Base-by-base conservation (phyloP, 2,888 invertebrate species). In the Drosophila robusta region DNA sequence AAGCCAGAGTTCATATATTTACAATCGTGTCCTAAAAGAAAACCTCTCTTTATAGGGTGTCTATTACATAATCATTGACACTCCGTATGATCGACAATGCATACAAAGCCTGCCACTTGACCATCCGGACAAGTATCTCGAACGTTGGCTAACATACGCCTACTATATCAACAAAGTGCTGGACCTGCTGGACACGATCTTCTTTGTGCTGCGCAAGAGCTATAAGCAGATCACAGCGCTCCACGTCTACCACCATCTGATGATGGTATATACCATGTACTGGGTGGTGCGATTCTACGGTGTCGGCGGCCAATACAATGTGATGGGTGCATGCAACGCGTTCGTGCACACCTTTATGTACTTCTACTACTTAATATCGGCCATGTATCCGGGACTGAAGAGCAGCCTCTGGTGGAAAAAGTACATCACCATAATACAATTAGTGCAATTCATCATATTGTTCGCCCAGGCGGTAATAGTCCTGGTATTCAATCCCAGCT, bases 151-250 rank as follows among this genome's bases (percentile, higher is more conserved):
- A 0, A 62, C 75, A 4, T 90, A 90, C 44, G n/a, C 71, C 0
- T 67, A 78, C 26, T 87, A 78, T n/a, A 66, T 86, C 9, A 90
- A 89, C 16, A 97, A 97, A 92, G 92, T 96, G 26, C 92, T 95
- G 0, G 96, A 97, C 88, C 93, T 96, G 0, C 83, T 96, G 51
- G 97, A 97, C 87, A 97, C 96, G 0, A 93, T 97, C 12, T 98
- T 98, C 93, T 98, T 98, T 90, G 96, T 98, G 1, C 91, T 98
- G 74, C 94, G 98, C 24, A 98, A 98, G 92, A 98, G 97, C 91
- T 95, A 96, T 83, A 95, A 95, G 47, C 98, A 98, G 92, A 95
- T 98, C 24, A 95, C 97, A 0, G 95, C 96, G 87, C 94, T 98
- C 4, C 98, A 98, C 89, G 95, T 98, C 1, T 98, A 97, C 89